Percentiles rank a stretch among this genome's conserved stretches.
These are phyloP conservation scores for Vidua macroura DNA, from an alignment of 2,113 vertebrate species.

Conservation along the genomic window DNA sequence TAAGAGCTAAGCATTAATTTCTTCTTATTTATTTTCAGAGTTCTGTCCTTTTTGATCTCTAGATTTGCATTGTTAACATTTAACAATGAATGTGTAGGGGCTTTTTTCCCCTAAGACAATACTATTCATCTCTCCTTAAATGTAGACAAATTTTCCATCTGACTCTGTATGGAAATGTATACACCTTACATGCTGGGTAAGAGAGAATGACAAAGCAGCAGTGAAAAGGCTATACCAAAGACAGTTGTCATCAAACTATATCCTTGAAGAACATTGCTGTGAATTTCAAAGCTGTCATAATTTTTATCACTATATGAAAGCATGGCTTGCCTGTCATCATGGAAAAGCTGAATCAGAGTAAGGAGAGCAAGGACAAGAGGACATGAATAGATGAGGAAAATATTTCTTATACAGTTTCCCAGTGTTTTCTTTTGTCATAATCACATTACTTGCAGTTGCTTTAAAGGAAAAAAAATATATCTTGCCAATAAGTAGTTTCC, in stretches of 20 bases:
- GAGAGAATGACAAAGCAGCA: not conserved
- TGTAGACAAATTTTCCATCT: not conserved
- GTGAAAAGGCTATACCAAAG: not conserved
- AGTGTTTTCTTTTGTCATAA: not conserved
- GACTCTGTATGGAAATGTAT: not conserved
- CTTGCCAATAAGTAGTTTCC: not conserved
- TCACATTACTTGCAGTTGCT: not conserved
- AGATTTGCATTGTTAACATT: not conserved
- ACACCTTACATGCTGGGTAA: not conserved
- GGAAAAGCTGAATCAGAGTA: not conserved
- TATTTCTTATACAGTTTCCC: not conserved
- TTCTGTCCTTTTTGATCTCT: not conserved
- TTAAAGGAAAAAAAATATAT: not conserved
- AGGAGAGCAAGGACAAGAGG: not conserved
- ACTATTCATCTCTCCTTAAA: not conserved
- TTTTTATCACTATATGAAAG: not conserved
- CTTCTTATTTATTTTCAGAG: not conserved
- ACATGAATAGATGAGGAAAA: not conserved
- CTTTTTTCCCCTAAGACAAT: not conserved
- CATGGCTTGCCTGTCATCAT: not conserved
- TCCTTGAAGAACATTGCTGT: not conserved
- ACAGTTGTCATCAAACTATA: not conserved
- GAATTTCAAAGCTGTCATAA: slow-evolving; percentile 1
- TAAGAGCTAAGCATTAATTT: not conserved
- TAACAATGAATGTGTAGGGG: not conserved